Evolutionary conservation across 2,113 vertebrate species (phyloP), one percentile per base, ranked within the genome.

Genomic region (Furnarius figulus): DNA sequence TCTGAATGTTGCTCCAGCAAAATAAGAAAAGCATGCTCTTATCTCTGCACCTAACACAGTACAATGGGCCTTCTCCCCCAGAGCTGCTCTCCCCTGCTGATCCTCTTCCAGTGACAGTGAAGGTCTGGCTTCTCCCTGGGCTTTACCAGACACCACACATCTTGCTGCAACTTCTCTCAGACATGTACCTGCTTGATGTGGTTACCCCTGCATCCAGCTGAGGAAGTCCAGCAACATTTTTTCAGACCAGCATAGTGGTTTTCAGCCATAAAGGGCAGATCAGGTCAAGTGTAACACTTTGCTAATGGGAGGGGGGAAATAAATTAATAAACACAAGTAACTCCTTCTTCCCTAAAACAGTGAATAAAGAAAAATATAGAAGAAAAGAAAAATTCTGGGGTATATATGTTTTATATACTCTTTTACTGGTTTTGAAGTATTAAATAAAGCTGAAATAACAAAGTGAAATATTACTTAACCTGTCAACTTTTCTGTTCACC

Each of bases 31-130:
- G 39, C 1, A 0, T 24, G 8, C 12, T 77, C 10, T 27, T 71
- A 3, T 14, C 30, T 90, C 49, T 81, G 44, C 55, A 68, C 40
- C 55, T 33, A 46, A 42, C 6, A n/a, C 8, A 37, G 37, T 37
- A 47, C 27, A 58, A 22, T 20, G 61, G 52, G 37, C 47, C 25
- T 24, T 42, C 23, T 92, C 46, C 9, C 40, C 18, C 39, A 70
- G 49, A 68, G 35, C 10, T 66, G 22, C 46, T 52, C 25, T 8
- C 40, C 74, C 18, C 46, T 77, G 50, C 61, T 70, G 50, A n/a
- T 83, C 22, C 35, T 89, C 22, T 35, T 68, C 61, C 16, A 58
- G n/a, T 58, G 33, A 31, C 0, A 0, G 8, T 0, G 1, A 47
- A 61, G 31, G 15, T 5, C 24, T 53, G 59, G 15, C 39, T 53